Evolutionary conservation across 2,888 invertebrate genomes (phyloP), one percentile per base, ranked within the genome.

Genomic region (Drosophila fulvimacula): DNA sequence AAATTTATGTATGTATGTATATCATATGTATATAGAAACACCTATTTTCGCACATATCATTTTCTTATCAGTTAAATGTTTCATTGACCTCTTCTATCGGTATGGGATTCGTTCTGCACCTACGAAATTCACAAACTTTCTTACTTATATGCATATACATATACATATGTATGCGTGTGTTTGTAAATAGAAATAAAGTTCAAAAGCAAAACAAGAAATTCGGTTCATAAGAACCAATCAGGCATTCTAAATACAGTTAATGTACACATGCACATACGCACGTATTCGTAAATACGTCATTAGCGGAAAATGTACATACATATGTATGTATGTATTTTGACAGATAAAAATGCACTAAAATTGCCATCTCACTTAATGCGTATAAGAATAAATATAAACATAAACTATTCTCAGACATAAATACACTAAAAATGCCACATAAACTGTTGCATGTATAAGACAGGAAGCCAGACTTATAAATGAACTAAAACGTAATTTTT

Each of bases 1-100:
- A 49, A 19, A 49, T 49, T 2, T 19, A n/a, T 46, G 27, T 4
- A 39, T 56, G 19, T 62, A 32, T 53, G 38, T 62, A 65, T 75
- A 34, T 41, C 24, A 53, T 53, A 46, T 69, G 79, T 70, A 72
- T 5, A 5, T 27, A 48, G 17, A 11, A 27, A 6, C 46, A 48
- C 17, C 46, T 48, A 48, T 48, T 51, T 51, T 51, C 19, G 34
- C 49, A 15, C 34, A 49, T 49, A 32, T 27, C 5, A n/a, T 19
- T 27, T 27, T 21, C 19, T 82, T 81, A 81, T 81, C 81, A 79
- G 71, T 60, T 59, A 52, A 53, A 75, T 48, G 69, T 81, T 81
- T 70, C 84, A 72, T 82, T 81, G 81, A 81, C 85, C 81, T 69
- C 59, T 52, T 66, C 65, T 67, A 74, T 68, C 56, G 56, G 59